Conservation (phyloP, 2,888 invertebrate genomes). For the Phyto melanocephala region DNA sequence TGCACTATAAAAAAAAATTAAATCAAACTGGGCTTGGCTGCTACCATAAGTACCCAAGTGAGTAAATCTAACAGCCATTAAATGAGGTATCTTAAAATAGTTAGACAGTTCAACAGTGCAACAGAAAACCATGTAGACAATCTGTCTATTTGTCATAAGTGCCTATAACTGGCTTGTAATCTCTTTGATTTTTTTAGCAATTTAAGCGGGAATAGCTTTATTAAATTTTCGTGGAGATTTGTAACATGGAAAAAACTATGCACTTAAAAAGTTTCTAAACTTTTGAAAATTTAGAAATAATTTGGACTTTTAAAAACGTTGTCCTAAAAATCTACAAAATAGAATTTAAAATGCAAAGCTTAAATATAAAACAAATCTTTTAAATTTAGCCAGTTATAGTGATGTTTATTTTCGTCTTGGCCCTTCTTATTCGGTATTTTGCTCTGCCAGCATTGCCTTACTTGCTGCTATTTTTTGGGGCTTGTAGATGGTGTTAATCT, state of each 20-base stretch:
- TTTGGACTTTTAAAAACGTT: too few relatives aligned
- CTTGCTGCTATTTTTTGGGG: neutral
- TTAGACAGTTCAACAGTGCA: slow-evolving; percentile 23
- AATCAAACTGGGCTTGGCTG: slow-evolving; percentile 56
- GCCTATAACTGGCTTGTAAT: neutral
- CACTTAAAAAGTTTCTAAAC: too few relatives aligned
- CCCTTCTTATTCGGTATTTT: neutral
- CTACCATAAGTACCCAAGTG: neutral
- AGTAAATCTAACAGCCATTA: neutral
- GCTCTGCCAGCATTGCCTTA: neutral
- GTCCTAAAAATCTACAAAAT: too few relatives aligned
- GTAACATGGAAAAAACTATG: too few relatives aligned
- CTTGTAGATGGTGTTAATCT: slow-evolving; percentile 30
- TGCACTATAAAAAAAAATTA: slow-evolving; percentile 30
- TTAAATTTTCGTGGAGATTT: too few relatives aligned
- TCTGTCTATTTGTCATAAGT: slow-evolving; percentile 45
- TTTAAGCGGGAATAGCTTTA: too few relatives aligned
- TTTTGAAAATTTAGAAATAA: too few relatives aligned
- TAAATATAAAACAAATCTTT: too few relatives aligned
- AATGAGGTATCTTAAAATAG: slow-evolving; percentile 8
- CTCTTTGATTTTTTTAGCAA: too few relatives aligned
- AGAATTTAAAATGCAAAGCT: too few relatives aligned
- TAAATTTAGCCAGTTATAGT: too few relatives aligned
- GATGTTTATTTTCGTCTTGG: neutral
- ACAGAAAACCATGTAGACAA: slow-evolving; percentile 22